Percentiles rank a stretch among this genome's conserved stretches.
phyloP scores from a whole-genome alignment of 2,888 invertebrate species.

The Pheosia gnoma region DNA sequence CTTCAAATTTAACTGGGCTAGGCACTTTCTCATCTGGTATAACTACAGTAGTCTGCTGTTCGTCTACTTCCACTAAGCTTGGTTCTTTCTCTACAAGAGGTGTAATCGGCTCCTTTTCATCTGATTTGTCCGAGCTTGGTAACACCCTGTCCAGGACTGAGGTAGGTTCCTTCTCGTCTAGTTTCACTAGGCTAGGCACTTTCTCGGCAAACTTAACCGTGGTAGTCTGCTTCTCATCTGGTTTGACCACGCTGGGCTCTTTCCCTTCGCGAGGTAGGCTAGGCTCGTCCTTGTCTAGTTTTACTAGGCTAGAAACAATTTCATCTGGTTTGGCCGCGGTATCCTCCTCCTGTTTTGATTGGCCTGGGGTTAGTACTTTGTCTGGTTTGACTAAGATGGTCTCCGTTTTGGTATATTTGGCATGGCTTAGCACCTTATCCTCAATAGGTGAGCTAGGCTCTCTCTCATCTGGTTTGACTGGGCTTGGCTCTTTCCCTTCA shows the following conservation, averaged over 20 bases:
- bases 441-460: conserved; percentile 7
- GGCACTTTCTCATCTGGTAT: not conserved
- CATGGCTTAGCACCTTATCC: conserved; percentile 12
- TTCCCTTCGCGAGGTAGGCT: conserved; percentile 8
- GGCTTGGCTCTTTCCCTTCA: conserved; percentile 8
- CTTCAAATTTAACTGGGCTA: not conserved
- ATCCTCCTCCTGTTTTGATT: not conserved
- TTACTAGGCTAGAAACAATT: too few species aligned
- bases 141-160: conserved; percentile 5
- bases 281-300: conserved; percentile 6
- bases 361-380: not conserved
- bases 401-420: not conserved
- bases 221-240: conserved; percentile 11
- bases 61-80: conserved; percentile 5
- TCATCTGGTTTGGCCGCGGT: conserved; percentile 11
- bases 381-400: not conserved
- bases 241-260: not conserved
- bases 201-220: too few species aligned
- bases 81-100: conserved; percentile 11
- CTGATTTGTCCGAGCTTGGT: not conserved
- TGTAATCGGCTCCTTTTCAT: conserved; percentile 13
- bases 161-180: conserved; percentile 5
- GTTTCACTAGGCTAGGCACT: not conserved
- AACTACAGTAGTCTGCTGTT: too few species aligned
- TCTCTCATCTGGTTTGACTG: not conserved